phyloP scores from a whole-genome alignment of 2,113 vertebrate genomes.

The Gadus chalcogrammus region DNA sequence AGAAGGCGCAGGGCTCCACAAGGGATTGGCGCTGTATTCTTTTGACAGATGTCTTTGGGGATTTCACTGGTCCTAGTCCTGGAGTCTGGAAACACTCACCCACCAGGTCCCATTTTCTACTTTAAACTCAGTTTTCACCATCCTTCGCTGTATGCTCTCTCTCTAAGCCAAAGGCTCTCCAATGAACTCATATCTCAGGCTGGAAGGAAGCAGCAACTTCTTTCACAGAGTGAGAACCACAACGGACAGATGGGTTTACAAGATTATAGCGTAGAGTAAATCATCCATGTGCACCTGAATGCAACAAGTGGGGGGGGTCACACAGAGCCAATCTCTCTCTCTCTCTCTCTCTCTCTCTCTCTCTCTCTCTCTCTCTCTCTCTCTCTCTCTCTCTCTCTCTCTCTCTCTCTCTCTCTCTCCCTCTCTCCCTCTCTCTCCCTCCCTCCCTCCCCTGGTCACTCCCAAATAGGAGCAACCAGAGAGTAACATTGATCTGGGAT shows the following conservation, averaged over 20 bases:
- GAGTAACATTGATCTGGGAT: conserved; percentile 25
- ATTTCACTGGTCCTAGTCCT: conserved; percentile 30
- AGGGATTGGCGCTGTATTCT: conserved; percentile 21
- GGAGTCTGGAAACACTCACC: conserved; percentile 52
- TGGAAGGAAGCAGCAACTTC: conserved; percentile 22
- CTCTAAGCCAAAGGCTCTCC: conserved; percentile 18
- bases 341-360: no score
- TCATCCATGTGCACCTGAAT: no score
- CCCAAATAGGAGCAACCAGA: conserved; percentile 12
- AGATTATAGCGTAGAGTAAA: conserved; percentile 22
- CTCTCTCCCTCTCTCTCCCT: no score
- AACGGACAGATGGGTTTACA: conserved; percentile 19
- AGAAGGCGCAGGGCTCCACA: neutral
- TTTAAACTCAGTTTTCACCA: neutral
- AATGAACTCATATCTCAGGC: conserved; percentile 37
- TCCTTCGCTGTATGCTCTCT: conserved; percentile 25
- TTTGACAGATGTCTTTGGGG: conserved; percentile 40
- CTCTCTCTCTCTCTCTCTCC: conserved; percentile 14
- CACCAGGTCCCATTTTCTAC: conserved; percentile 40
- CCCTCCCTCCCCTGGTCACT: neutral
- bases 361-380: no score
- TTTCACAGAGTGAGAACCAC: conserved; percentile 24
- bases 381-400: no score
- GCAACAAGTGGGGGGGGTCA: no score
- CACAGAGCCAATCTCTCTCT: no score